These are phyloP conservation scores for Agelas oroides DNA, from an alignment of 37 sponge, comb jelly and placozoan genomes.

Conservation along the genomic window DNA sequence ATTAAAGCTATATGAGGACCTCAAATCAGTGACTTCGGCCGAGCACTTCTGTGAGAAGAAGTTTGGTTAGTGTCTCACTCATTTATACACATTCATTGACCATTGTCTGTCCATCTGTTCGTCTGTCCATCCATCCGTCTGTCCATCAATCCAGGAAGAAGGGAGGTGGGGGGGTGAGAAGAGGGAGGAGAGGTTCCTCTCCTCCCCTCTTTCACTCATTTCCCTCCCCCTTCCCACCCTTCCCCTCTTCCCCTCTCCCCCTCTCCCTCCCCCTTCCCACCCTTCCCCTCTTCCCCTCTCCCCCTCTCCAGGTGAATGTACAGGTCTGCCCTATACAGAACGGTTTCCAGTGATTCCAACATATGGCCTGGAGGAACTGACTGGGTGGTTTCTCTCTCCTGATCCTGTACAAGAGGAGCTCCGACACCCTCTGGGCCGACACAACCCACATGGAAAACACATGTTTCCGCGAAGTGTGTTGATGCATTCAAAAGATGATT, in stretches of 20 bases:
- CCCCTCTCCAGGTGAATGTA: slow-evolving; percentile 38
- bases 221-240: too few species aligned
- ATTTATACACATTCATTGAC: too few species aligned
- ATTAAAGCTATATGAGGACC: slow-evolving; percentile 21
- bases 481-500: background rate
- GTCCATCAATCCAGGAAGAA: too few species aligned
- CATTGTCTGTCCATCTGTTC: background rate
- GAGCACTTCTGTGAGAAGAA: slow-evolving; percentile 34
- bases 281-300: too few species aligned
- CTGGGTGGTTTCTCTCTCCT: slow-evolving; percentile 18
- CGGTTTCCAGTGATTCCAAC: slow-evolving; percentile 72
- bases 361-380: slow-evolving; percentile 61
- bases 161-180: too few species aligned
- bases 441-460: background rate
- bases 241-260: too few species aligned
- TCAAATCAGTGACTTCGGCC: background rate
- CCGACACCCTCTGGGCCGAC: slow-evolving; percentile 2
- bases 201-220: too few species aligned
- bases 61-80: slow-evolving; percentile 36
- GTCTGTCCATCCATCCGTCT: background rate
- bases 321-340: slow-evolving; percentile 42
- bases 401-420: background rate
- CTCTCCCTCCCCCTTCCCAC: too few species aligned
- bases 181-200: too few species aligned
- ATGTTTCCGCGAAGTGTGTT: background rate